phyloP scores from a whole-genome alignment of 2,113 vertebrate genomes.

The Microcebus ravelobensis region DNA sequence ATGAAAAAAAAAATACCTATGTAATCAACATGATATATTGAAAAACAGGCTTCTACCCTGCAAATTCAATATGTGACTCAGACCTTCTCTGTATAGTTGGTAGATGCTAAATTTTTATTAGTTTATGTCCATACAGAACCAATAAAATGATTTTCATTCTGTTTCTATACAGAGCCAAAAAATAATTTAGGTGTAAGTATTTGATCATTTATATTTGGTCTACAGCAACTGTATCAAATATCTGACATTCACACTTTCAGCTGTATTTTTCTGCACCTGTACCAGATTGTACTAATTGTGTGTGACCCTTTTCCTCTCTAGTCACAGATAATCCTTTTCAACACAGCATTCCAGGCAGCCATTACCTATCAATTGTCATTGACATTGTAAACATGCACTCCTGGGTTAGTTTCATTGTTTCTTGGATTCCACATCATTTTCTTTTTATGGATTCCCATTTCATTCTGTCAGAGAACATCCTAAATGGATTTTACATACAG shows the following conservation, averaged over 20 bases:
- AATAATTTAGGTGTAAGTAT: background rate
- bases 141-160: constrained; percentile 21
- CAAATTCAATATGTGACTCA: background rate
- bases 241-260: background rate
- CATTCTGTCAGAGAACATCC: background rate
- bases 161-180: background rate
- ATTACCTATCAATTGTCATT: background rate
- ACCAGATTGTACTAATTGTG: background rate
- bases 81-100: background rate
- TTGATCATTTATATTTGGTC: background rate
- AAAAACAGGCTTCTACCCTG: background rate
- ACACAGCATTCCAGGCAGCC: background rate
- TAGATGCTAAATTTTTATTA: constrained; percentile 6
- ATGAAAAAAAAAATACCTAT: background rate
- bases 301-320: background rate
- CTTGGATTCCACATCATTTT: background rate
- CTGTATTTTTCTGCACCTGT: background rate
- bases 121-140: background rate
- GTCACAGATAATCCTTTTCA: background rate
- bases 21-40: background rate
- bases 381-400: background rate
- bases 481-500: background rate
- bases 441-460: background rate
- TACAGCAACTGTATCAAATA: background rate
- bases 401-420: background rate